These are phyloP conservation scores for Motacilla alba DNA, from an alignment of 2,113 vertebrate genomes.

Conservation along the genomic window DNA sequence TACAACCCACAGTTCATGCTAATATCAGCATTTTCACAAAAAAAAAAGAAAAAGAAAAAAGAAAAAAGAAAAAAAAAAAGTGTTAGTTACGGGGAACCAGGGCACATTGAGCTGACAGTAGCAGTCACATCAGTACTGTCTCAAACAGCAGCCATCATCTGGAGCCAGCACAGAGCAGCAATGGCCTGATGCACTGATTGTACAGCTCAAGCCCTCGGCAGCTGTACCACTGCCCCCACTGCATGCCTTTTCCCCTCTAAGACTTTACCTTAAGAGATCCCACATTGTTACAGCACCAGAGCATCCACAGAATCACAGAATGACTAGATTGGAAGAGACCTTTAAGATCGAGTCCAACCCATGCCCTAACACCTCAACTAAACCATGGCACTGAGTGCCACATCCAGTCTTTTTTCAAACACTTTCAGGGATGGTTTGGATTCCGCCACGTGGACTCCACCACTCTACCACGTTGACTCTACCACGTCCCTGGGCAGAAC, in stretches of 20 bases:
- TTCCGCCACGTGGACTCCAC: too few relatives aligned
- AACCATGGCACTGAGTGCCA: neutral
- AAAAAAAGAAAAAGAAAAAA: too few relatives aligned
- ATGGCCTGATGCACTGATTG: fast-evolving
- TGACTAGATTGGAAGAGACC: neutral
- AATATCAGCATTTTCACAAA: neutral
- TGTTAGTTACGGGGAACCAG: too few relatives aligned
- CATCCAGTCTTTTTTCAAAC: neutral
- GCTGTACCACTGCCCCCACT: neutral
- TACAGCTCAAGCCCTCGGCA: neutral
- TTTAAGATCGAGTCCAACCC: neutral
- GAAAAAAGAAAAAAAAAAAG: too few relatives aligned
- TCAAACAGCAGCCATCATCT: neutral
- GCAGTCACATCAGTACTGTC: neutral
- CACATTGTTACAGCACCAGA: neutral
- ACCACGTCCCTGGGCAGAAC: neutral
- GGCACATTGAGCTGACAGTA: neutral
- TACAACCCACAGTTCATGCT: neutral
- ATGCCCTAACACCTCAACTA: neutral
- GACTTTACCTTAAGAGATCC: neutral
- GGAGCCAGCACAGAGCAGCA: neutral
- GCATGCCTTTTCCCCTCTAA: neutral
- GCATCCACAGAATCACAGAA: neutral
- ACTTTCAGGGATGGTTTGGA: neutral
- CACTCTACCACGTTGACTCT: neutral